Percentiles rank a stretch among this genome's conserved stretches.
phyloP scores from a whole-genome alignment of 1,140 invertebrate species.

The Neodiprion virginianus region DNA sequence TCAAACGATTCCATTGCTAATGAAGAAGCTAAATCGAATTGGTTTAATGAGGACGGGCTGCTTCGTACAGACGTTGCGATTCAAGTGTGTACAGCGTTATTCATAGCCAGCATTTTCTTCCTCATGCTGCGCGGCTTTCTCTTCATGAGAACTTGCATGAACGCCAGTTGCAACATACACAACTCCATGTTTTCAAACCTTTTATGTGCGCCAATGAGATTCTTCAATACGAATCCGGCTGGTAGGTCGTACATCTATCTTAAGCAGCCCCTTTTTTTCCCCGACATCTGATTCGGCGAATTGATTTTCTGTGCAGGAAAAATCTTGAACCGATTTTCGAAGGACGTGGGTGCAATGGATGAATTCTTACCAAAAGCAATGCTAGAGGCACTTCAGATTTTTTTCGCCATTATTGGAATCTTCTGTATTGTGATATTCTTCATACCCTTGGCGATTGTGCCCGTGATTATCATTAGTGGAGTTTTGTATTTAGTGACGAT shows the following conservation, averaged over 20 bases:
- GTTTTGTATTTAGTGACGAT: conserved; percentile 70
- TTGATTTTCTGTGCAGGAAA: conserved; percentile 62
- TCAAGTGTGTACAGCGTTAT: conserved; percentile 32
- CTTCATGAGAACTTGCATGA: conserved; percentile 68
- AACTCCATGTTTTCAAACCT: conserved; percentile 70
- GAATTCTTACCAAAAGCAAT: conserved; percentile 79
- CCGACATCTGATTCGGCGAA: not conserved
- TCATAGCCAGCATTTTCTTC: conserved; percentile 45
- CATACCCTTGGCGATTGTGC: conserved; percentile 77
- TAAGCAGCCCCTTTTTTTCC: not conserved
- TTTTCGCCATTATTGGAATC: conserved; percentile 67
- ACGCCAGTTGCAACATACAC: conserved; percentile 71
- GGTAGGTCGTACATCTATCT: conserved; percentile 46
- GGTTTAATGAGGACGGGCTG: no score
- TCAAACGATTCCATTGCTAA: no score
- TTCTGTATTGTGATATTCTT: conserved; percentile 74
- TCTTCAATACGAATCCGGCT: conserved; percentile 75
- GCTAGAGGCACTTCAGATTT: conserved; percentile 75
- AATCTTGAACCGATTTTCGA: conserved; percentile 86
- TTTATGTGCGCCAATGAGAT: conserved; percentile 68
- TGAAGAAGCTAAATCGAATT: no score
- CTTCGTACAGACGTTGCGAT: no score
- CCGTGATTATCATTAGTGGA: conserved; percentile 68
- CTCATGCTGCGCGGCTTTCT: conserved; percentile 55
- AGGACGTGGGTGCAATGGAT: conserved; percentile 86